phyloP scores from a whole-genome alignment of 2,113 vertebrate genomes.

The Rhabdomys dilectus region DNA sequence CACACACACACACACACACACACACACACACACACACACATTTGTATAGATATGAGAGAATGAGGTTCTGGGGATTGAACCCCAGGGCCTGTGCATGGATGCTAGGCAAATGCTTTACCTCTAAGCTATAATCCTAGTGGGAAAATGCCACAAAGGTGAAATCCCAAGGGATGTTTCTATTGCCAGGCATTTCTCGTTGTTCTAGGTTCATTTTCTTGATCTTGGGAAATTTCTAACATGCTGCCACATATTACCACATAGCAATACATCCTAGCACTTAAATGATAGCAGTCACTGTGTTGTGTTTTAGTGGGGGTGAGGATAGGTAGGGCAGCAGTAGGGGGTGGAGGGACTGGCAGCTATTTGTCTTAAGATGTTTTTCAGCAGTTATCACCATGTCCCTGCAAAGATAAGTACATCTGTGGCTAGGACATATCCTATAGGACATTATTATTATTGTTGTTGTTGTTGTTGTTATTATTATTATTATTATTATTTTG shows the following conservation, averaged over 20 bases:
- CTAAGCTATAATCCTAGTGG: neutral
- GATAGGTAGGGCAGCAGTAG: too few species aligned
- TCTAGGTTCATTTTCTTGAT: neutral
- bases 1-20: too few species aligned
- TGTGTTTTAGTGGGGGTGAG: neutral
- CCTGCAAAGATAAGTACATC: neutral
- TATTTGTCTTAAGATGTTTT: neutral
- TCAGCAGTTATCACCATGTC: neutral
- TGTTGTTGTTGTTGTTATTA: neutral
- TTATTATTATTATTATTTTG: too few species aligned
- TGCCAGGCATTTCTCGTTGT: neutral
- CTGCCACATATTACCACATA: neutral
- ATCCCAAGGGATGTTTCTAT: neutral
- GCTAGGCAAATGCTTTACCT: neutral
- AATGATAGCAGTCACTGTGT: neutral
- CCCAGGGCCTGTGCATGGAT: too few species aligned
- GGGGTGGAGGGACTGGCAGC: neutral
- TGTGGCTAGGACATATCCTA: neutral
- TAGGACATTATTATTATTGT: neutral
- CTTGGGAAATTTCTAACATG: neutral
- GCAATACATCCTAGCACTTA: neutral
- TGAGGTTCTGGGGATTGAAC: neutral
- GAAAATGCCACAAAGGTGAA: neutral
- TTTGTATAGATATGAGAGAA: neutral
- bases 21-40: neutral